Percentiles rank a stretch among this genome's conserved stretches.
Conservation (phyloP, 2,888 invertebrate species). For the Lathronympha strigana region DNA sequence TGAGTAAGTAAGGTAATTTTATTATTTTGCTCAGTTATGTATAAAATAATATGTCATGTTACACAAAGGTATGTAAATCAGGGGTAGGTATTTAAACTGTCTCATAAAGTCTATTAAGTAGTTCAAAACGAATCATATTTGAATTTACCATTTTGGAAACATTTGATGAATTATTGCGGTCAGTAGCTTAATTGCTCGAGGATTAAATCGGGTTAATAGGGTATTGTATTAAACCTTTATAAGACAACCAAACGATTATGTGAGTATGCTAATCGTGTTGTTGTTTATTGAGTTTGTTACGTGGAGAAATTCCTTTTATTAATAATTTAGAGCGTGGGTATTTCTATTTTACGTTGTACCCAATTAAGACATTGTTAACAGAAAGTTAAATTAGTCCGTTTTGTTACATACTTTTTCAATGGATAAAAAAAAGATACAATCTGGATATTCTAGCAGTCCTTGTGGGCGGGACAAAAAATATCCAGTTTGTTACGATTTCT, state of each 20-base stretch:
- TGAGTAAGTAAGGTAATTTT: constrained; percentile 3
- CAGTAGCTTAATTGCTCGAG: constrained; percentile 33
- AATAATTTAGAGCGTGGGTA: no score
- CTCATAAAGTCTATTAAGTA: background rate
- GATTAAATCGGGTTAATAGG: constrained; percentile 38
- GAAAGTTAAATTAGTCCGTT: no score
- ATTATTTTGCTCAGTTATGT: constrained; percentile 9
- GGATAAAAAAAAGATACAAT: no score
- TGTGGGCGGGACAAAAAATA: no score
- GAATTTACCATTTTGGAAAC: constrained; percentile 13
- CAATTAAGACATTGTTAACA: no score
- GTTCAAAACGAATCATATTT: constrained; percentile 10
- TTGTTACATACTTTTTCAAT: no score
- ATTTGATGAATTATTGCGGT: constrained; percentile 34
- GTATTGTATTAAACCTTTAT: constrained; percentile 38
- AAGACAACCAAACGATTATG: constrained; percentile 32
- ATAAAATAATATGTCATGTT: constrained; percentile 2
- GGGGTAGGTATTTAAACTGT: background rate
- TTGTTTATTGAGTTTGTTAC: constrained; percentile 23
- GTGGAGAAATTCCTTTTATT: constrained; percentile 11
- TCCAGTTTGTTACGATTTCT: no score
- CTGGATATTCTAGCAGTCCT: no score
- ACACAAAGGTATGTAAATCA: background rate
- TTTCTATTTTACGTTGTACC: no score
- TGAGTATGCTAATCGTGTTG: constrained; percentile 21